Evolutionary conservation across 2,113 vertebrate species (phyloP), one percentile per base, ranked within the genome.

Genomic region (Zootoca vivipara): DNA sequence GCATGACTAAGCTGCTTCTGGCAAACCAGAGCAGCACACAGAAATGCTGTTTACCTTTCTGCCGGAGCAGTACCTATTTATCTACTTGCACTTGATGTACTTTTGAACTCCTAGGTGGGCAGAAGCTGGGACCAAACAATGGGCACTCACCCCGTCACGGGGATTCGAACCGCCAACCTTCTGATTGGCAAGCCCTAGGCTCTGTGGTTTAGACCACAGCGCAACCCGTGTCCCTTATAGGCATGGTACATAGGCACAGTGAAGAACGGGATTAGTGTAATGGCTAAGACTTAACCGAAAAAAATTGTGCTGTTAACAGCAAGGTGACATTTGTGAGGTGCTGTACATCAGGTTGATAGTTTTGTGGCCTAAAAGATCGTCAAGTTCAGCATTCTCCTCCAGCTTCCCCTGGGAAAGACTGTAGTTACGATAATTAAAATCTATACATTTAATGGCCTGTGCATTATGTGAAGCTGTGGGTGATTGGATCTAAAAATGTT

Each of bases 361-460:
- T 93, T 89, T 33, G 81, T 93, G 75, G 52, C 22, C 58, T 91
- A 85, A 80, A 87, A 46, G 87, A 56, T 46, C 78, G 64, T 79
- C 7, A 83, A 92, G 78, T 91, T 87, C 81, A 89, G 1, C 9
- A 62, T 75, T 87, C 20, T 92, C 78, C 90, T 93, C 88, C 81
- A 87, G 10, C 77, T 12, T 93, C 70, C 42, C 72, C 85, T 56
- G 85, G 90, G 90, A 92, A 94, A 91, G 40, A 65, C 87, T 88
- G 40, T 79, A 89, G 75, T 87, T 94, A 90, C 91, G 92, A 90
- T 96, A 95, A 96, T 96, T 96, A 96, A 95, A 96, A 92, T 94
- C 89, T 85, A 84, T 78, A 73, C 2, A 22, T 93, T 94, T 91
- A 95, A 90, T 94, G 93, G 92, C 82, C 87, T 91, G 30, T 95